These are phyloP conservation scores for Protophormia terraenovae DNA, from an alignment of 2,888 invertebrate species.

Conservation along the genomic window DNA sequence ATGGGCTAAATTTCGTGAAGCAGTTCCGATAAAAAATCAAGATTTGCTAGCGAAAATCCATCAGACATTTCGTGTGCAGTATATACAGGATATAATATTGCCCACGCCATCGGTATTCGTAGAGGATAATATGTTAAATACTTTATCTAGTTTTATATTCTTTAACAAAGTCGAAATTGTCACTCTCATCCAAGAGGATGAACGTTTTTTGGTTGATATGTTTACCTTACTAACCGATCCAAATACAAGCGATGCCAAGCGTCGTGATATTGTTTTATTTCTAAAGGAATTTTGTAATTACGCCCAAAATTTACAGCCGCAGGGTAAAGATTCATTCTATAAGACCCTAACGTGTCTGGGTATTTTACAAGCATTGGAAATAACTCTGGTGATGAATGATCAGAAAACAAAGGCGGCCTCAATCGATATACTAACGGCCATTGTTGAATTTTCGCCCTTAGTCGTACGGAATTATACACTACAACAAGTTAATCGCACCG, in stretches of 20 bases:
- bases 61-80: slow-evolving; percentile 99
- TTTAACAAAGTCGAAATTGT: slow-evolving; percentile 99
- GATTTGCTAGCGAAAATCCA: slow-evolving; percentile 99
- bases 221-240: slow-evolving; percentile 96
- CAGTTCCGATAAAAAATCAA: slow-evolving; percentile 96
- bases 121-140: slow-evolving; percentile 99
- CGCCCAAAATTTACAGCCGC: slow-evolving; percentile 98
- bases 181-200: slow-evolving; percentile 98
- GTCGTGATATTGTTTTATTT: slow-evolving; percentile 97
- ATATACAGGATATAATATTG: slow-evolving; percentile 98
- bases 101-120: slow-evolving; percentile 99
- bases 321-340: slow-evolving; percentile 98
- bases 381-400: slow-evolving; percentile 95
- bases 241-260: slow-evolving; percentile 90
- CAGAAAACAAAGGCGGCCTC: slow-evolving; percentile 97
- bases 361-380: slow-evolving; percentile 93
- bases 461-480: slow-evolving; percentile 98
- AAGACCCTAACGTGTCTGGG: slow-evolving; percentile 95
- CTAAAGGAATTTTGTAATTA: slow-evolving; percentile 99
- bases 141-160: slow-evolving; percentile 99
- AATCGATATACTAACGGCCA: slow-evolving; percentile 98
- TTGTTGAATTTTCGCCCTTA: slow-evolving; percentile 98
- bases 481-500: slow-evolving; percentile 92
- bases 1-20: slow-evolving; percentile 94
- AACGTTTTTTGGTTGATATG: slow-evolving; percentile 96